Evolutionary conservation across 2,113 vertebrate species (phyloP).

Genomic region (Oreotrochilus melanogaster): DNA sequence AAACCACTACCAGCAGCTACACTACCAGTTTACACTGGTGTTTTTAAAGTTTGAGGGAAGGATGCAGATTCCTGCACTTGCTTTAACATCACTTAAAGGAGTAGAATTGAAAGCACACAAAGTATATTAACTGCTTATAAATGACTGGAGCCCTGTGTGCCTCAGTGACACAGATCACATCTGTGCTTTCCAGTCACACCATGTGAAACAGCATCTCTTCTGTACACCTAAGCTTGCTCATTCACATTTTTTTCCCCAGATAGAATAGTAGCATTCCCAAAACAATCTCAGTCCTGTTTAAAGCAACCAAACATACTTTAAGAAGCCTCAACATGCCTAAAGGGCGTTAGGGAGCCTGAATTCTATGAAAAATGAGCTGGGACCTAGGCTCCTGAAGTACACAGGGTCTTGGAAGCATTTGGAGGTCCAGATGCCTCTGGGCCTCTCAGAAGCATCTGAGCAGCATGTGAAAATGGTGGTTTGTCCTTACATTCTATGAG

Average conservation of each 20-base stretch:
- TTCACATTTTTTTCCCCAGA: neutral
- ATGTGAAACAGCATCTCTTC: fast-evolving
- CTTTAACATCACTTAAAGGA: neutral
- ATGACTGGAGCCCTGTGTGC: neutral
- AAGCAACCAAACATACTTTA: neutral
- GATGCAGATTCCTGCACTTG: neutral
- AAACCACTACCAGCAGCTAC: neutral
- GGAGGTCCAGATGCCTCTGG: neutral
- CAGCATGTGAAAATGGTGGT: fast-evolving
- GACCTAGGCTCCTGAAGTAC: neutral
- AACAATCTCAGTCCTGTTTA: neutral
- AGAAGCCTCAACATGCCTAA: neutral
- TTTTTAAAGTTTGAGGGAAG: neutral
- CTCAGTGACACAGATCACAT: neutral
- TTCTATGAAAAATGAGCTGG: neutral
- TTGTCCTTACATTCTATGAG: neutral
- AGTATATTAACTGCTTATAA: neutral
- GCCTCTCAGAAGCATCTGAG: neutral
- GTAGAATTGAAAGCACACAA: neutral
- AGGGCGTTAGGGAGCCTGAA: neutral
- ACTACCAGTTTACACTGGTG: neutral
- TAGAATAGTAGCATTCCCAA: neutral
- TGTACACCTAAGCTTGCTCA: neutral
- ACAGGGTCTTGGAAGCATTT: neutral
- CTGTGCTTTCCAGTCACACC: neutral